Evolutionary conservation across 2,797 vertebrate species (phyloP), one percentile per base, ranked within the genome.

Genomic region (Rhinatrema bivittatum): DNA sequence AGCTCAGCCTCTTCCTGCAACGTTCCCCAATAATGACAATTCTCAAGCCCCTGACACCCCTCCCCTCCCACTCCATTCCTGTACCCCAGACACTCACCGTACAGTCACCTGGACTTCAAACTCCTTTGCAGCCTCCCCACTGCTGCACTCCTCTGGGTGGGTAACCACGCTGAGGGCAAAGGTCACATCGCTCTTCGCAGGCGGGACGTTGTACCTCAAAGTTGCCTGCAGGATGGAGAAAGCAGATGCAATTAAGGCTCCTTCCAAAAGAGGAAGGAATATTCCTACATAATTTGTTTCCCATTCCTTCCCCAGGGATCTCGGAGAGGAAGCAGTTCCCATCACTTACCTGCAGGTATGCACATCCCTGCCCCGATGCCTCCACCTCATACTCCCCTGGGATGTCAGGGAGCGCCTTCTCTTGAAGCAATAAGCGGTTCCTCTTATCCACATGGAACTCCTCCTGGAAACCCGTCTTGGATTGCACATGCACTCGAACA

Each of bases 351-450:
- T 93, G 88, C 7, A 74, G 43, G 39, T 84, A 72, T 11, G 80
- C 50, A 0, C 89, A 94, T 54, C 85, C 76, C 11, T 23, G 66
- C 4, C 90, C 90, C 28, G 56, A 46, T 4, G 85, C 69, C 16
- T 7, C 29, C 27, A 89, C 5, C 0, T 15, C 71, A 66, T 87
- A 92, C 7, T 81, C 67, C 15, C 79, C 82, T 0, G 78, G 70
- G n/a, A 82, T 26, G 9, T 79, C 62, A 7, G 36, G 54, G 54
- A 92, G 72, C 17, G 38, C n/a, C 38, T 59, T 50, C 54, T 82
- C 74, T 47, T 91, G 91, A 57, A 86, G 73, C 25, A 91, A 75
- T 36, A 94, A 76, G 22, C 82, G 71, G 58, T 90, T 91, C 10
- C 32, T 49, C 24, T 74, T 71, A 25, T 75, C 72, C 39, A 91